These are phyloP conservation scores for Pachyuromys duprasi DNA, from an alignment of 2,797 vertebrate species.

Conservation along the genomic window DNA sequence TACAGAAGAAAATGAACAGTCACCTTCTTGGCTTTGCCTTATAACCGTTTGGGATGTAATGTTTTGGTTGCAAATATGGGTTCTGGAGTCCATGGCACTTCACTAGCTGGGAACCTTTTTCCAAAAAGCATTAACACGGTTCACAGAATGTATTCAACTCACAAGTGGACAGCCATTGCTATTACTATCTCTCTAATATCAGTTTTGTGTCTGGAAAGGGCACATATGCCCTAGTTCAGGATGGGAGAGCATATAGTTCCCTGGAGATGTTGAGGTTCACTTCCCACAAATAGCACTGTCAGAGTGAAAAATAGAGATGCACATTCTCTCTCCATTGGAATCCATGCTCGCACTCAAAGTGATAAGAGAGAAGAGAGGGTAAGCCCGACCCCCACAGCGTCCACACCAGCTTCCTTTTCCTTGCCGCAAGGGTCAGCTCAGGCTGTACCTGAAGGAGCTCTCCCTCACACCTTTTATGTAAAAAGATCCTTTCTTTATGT, in stretches of 20 bases:
- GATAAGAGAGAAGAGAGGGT: neutral
- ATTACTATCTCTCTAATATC: neutral
- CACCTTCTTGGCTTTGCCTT: neutral
- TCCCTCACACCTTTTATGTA: neutral
- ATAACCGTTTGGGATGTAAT: neutral
- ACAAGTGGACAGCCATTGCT: neutral
- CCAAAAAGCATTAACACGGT: neutral
- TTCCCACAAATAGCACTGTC: conserved; percentile 72
- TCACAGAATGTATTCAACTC: neutral
- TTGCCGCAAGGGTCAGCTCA: neutral
- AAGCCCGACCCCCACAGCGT: fast-evolving
- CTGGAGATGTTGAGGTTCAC: conserved; percentile 59
- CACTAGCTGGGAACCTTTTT: neutral
- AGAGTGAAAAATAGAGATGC: conserved; percentile 75
- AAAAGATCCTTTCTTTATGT: neutral
- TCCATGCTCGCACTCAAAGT: neutral
- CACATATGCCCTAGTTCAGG: neutral
- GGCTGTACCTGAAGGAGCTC: neutral
- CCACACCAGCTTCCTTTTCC: neutral
- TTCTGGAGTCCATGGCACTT: neutral
- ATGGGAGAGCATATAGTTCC: neutral
- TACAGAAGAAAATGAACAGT: neutral
- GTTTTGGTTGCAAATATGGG: neutral
- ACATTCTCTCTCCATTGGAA: conserved; percentile 53
- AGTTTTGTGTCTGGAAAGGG: neutral